phyloP scores from a whole-genome alignment of 2,888 invertebrate species.

The Mellilla xanthometata region DNA sequence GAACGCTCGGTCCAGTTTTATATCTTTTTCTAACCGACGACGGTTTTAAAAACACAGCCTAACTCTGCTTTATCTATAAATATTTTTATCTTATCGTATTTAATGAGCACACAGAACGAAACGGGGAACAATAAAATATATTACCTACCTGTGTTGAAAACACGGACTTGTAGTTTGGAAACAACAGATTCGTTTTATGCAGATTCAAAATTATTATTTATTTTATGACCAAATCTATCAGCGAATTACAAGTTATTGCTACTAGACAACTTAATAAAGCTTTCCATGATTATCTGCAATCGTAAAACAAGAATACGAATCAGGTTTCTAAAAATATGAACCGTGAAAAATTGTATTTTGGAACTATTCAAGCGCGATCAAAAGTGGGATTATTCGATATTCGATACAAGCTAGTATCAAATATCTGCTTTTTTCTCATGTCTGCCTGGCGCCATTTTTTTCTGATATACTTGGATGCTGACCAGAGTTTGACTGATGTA shows the following conservation, averaged over 20 bases:
- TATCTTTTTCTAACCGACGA: constrained; percentile 16
- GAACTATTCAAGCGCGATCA: constrained; percentile 57
- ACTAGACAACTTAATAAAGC: constrained; percentile 35
- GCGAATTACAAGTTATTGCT: constrained; percentile 40
- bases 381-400: constrained; percentile 48
- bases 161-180: constrained; percentile 13
- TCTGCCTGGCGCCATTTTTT: constrained; percentile 65
- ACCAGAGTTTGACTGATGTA: constrained; percentile 20
- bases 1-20: constrained; percentile 16
- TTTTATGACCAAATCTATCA: constrained; percentile 21
- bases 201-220: constrained; percentile 11
- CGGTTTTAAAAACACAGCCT: constrained; percentile 17
- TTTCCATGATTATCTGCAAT: constrained; percentile 36
- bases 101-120: constrained; percentile 44
- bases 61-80: constrained; percentile 40
- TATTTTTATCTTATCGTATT: constrained; percentile 56
- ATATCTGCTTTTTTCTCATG: constrained; percentile 50
- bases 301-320: constrained; percentile 39
- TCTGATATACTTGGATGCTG: constrained; percentile 17
- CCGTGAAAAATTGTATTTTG: constrained; percentile 61
- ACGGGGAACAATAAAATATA: constrained; percentile 44
- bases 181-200: constrained; percentile 10
- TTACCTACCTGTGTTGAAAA: constrained; percentile 42
- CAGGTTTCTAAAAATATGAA: constrained; percentile 48
- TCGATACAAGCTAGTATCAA: constrained; percentile 55